Percentiles rank a stretch among this genome's conserved stretches.
Conservation (phyloP, 1,140 invertebrate species). For the Tetragnatha versicolor region DNA sequence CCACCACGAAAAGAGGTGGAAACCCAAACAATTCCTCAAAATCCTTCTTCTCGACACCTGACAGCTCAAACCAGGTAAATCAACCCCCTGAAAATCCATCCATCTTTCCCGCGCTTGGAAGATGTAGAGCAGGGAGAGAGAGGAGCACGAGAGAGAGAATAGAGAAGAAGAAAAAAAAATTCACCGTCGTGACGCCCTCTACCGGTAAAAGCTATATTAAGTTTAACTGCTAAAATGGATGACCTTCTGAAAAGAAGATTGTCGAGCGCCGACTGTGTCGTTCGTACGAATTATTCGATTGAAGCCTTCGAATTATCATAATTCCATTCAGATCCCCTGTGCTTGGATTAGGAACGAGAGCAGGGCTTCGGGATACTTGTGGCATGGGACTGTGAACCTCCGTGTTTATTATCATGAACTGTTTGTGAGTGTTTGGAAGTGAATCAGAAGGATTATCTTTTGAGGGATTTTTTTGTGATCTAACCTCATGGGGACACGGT, state of each 20-base stretch:
- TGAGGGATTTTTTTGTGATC: background rate
- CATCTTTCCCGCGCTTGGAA: too few relatives aligned
- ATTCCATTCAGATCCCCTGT: constrained; percentile 1
- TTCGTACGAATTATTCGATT: constrained; percentile 34
- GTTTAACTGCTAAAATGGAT: constrained; percentile 50
- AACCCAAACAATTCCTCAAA: too few relatives aligned
- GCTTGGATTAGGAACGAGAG: background rate
- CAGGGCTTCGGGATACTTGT: background rate
- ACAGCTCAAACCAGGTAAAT: too few relatives aligned
- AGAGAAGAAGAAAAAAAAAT: background rate
- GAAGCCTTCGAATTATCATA: constrained; percentile 15
- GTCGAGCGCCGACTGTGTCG: constrained; percentile 16
- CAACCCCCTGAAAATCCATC: too few relatives aligned
- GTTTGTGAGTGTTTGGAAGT: constrained; percentile 5
- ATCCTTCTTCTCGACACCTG: too few relatives aligned
- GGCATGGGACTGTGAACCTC: background rate
- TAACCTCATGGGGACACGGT: constrained; percentile 20
- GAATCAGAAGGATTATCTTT: background rate
- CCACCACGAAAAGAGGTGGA: too few relatives aligned
- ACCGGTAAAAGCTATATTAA: constrained; percentile 41
- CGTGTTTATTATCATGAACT: background rate
- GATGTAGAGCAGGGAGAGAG: background rate
- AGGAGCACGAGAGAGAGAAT: background rate
- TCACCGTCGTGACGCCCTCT: constrained; percentile 28
- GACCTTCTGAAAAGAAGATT: constrained; percentile 35